Conservation (phyloP, 2,888 invertebrate genomes). For the Barypeithes pellucidus region DNA sequence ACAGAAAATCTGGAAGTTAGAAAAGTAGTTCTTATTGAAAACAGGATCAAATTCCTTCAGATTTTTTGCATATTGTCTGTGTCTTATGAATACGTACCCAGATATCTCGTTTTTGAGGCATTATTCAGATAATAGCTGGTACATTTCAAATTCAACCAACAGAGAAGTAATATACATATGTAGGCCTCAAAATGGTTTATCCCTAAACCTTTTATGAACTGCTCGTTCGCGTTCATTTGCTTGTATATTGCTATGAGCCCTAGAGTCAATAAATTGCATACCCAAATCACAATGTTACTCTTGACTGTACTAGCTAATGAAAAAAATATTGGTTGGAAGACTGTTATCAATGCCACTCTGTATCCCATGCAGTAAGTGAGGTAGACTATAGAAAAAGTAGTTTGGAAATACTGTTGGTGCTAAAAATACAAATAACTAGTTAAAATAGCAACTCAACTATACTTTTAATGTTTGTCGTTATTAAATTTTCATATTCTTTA, state of each 20-base stretch:
- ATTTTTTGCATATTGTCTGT: too few species aligned
- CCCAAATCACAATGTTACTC: constrained; percentile 74
- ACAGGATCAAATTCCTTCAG: too few species aligned
- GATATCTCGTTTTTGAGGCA: constrained; percentile 59
- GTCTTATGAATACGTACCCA: too few species aligned
- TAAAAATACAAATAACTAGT: constrained; percentile 60
- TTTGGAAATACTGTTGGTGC: constrained; percentile 73
- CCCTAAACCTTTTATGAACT: constrained; percentile 58
- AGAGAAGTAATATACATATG: constrained; percentile 74
- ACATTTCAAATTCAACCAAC: constrained; percentile 84
- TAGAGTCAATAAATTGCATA: constrained; percentile 72
- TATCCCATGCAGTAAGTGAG: constrained; percentile 57
- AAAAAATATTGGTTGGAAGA: constrained; percentile 74
- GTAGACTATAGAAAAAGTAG: constrained; percentile 71
- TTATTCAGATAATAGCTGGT: constrained; percentile 83
- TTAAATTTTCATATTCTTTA: too few species aligned
- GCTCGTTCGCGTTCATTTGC: constrained; percentile 54
- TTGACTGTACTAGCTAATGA: constrained; percentile 67
- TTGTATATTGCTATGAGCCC: constrained; percentile 60
- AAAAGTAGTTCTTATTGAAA: too few species aligned
- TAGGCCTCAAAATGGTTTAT: constrained; percentile 69
- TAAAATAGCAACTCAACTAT: neutral
- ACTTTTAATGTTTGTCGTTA: neutral
- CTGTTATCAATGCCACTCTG: constrained; percentile 57
- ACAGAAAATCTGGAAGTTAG: constrained; percentile 73